Conservation (phyloP, 53 echinoderm and acorn worm genomes). For the Luidia sarsii region DNA sequence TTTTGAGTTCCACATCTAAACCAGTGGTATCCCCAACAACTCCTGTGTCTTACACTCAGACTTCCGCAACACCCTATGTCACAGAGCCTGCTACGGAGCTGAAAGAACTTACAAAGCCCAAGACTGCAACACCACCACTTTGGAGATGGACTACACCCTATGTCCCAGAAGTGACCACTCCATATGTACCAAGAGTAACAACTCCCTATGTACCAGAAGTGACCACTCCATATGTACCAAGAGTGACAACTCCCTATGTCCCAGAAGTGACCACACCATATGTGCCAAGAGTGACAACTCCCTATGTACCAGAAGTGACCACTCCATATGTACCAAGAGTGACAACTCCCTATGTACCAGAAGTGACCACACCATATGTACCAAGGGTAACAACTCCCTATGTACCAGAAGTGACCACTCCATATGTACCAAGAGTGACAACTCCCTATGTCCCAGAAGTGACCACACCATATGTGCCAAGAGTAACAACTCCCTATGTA, state of each 20-base stretch:
- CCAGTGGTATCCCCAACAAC: neutral
- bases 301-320: slow-evolving; percentile 2
- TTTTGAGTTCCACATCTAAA: neutral
- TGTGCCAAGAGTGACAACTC: neutral
- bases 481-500: slow-evolving; percentile 6
- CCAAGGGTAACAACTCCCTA: slow-evolving; percentile 4
- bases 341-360: slow-evolving; percentile 14
- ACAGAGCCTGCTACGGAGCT: slow-evolving; percentile 12
- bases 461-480: slow-evolving; percentile 16
- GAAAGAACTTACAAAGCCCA: neutral
- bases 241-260: neutral
- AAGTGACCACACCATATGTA: slow-evolving; percentile 20
- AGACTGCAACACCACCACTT: neutral
- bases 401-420: neutral
- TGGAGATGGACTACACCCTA: neutral
- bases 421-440: neutral
- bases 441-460: neutral
- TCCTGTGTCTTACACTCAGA: neutral
- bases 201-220: slow-evolving; percentile 4
- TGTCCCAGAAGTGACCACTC: neutral
- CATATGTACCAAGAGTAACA: neutral
- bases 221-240: slow-evolving; percentile 24
- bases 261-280: slow-evolving; percentile 17
- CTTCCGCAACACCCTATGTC: slow-evolving; percentile 19
- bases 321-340: neutral